Conservation (phyloP, 1,140 invertebrate species). For the Neodiprion fabricii region DNA sequence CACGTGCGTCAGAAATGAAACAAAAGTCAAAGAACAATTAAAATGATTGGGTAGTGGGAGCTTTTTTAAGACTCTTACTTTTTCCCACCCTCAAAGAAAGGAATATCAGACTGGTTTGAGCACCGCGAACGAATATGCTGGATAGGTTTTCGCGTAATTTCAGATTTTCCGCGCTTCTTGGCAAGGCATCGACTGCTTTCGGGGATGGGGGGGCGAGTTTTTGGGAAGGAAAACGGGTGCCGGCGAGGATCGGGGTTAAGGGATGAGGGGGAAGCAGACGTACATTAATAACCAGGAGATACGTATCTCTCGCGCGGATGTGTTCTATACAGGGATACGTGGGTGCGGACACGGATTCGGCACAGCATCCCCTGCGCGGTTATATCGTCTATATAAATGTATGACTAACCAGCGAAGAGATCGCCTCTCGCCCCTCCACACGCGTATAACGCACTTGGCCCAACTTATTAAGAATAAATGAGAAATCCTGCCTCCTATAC, state of each 20-base stretch:
- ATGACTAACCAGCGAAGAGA: constrained; percentile 50
- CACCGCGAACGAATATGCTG: constrained; percentile 32
- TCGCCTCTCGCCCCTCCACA: constrained; percentile 18
- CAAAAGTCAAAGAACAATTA: no score
- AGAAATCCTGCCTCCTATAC: constrained; percentile 16
- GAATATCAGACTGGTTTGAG: neutral
- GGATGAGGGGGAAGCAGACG: constrained; percentile 42
- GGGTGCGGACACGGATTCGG: neutral
- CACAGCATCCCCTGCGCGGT: constrained; percentile 38
- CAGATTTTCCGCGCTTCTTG: constrained; percentile 39
- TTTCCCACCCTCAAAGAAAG: constrained; percentile 4
- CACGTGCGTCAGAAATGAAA: no score
- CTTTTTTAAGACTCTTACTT: no score
- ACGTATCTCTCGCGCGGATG: constrained; percentile 45
- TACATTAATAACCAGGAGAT: constrained; percentile 60
- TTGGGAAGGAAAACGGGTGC: constrained; percentile 16
- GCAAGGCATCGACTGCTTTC: constrained; percentile 35
- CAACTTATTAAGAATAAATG: constrained; percentile 52
- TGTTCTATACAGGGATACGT: constrained; percentile 34
- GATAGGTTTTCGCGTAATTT: constrained; percentile 41
- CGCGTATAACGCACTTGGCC: neutral
- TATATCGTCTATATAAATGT: constrained; percentile 46
- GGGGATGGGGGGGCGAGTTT: constrained; percentile 25
- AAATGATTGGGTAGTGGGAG: no score
- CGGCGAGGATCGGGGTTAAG: constrained; percentile 26